Base-by-base conservation (phyloP, 2,888 invertebrate species). In the Leucania comma region DNA sequence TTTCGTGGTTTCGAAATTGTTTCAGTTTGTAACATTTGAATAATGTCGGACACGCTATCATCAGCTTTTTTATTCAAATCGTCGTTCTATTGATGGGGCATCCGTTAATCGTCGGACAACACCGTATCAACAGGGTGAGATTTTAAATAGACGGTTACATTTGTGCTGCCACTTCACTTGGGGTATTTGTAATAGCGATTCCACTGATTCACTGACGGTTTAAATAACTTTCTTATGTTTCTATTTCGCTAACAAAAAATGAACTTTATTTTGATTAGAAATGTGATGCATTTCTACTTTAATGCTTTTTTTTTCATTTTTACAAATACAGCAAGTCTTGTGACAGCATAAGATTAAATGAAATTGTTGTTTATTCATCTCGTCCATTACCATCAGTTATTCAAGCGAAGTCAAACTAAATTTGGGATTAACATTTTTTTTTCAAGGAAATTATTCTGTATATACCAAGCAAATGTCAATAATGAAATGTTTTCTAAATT, bases 41-140 rank as follows among this genome's bases (percentile, higher is more conserved):
- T 38, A 50, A 57, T 26, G 14, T 35, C 9, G 26, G 50, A 26
- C 26, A 29, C 26, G 68, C 42, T 73, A 24, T n/a, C 20, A n/a
- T 51, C 14, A 29, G 1, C 48, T 22, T 32, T 0, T 48, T 56
- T 22, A 12, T 56, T 17, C 20, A 60, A 42, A 26, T 50, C 22
- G 20, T 20, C 32, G 50, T 48, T 4, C 8, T 76, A 12, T 42
- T 50, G 14, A 20, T 14, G 20, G 14, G n/a, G n/a, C n/a, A n/a
- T n/a, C n/a, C n/a, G n/a, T n/a, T n/a, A n/a, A n/a, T n/a, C n/a
- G 42, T 68, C 8, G 56, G 20, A 26, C 26, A 50, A 50, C 26
- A 26, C n/a, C 1, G 8, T 42, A 6, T 4, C 46, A 48, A 56
- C 66, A 75, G 10, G 48, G 26, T 67, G 72, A 76, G 57, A 12